Evolutionary conservation across 2,888 invertebrate genomes (phyloP), one percentile per base, ranked within the genome.

Genomic region (Ichneumon xanthorius): DNA sequence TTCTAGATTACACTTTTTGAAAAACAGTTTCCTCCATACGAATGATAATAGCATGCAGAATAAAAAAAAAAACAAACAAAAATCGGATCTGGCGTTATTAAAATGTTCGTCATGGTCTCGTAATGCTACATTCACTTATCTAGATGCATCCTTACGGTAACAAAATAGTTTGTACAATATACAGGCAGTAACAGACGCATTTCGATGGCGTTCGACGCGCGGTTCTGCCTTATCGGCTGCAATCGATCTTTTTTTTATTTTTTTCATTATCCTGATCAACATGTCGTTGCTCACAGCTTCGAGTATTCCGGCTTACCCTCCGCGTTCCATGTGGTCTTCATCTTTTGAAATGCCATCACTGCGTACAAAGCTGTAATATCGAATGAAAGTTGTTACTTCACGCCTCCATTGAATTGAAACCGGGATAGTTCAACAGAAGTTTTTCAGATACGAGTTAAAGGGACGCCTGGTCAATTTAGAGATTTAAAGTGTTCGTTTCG

Each of bases 311-410:
- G 95, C 90, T 96, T 96, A 37, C 96, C 96, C 90, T 96, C 95
- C 5, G 94, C 91, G 89, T 96, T 96, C 96, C 96, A 96, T 26
- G 95, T 95, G 85, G 95, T 95, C 92, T 96, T 96, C 89, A 96
- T 95, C 94, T 98, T 98, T 94, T 96, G 96, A 92, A 98, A 98
- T 72, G 96, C 97, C 95, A 98, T 98, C 9, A 97, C 96, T 92
- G 97, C 95, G 93, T 98, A 98, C 53, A 98, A 93, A 76, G 97
- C 97, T 97, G 94, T 88, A 96, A 96, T 88, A 92, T 71, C 71
- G 84, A 48, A 26, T 61, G 11, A 72, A 40, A 75, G 33, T 81
- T 14, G 55, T 70, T 26, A 37, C 16, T 37, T 70, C 33, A 6
- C 50, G 33, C 14, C 16, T 11, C 4, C 30, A 33, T 50, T 22